Evolutionary conservation across 2,888 invertebrate genomes (phyloP).

Genomic region (Punctoribates punctum): DNA sequence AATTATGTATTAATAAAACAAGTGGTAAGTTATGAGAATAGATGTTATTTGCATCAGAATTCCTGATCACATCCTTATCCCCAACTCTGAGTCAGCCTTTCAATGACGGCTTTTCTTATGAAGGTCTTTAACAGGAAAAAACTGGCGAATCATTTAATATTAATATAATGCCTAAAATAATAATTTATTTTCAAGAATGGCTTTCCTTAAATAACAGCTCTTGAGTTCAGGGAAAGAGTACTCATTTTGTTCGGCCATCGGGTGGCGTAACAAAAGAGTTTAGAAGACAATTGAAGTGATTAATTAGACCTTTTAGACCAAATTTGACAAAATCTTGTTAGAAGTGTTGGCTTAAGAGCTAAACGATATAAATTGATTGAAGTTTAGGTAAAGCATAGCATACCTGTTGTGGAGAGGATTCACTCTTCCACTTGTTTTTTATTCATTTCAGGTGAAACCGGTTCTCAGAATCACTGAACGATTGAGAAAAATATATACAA

Average conservation of each 20-base stretch:
- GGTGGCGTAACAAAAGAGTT: too few species aligned
- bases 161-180: too few species aligned
- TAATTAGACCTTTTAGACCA: background rate
- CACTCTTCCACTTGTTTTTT: background rate
- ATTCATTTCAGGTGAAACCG: constrained; percentile 1
- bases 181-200: too few species aligned
- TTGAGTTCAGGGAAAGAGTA: background rate
- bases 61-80: background rate
- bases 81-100: background rate
- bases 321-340: background rate
- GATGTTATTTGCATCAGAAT: background rate
- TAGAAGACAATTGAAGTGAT: background rate
- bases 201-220: background rate
- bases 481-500: background rate
- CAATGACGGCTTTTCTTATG: background rate
- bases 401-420: background rate
- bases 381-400: background rate
- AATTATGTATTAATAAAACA: background rate
- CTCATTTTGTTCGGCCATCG: background rate
- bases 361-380: constrained; percentile 29
- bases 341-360: constrained; percentile 5
- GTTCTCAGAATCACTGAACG: background rate
- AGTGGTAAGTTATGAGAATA: background rate
- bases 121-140: background rate
- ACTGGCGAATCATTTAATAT: background rate